Percentiles rank a stretch among this genome's conserved stretches.
Evolutionary conservation across 2,113 vertebrate species (phyloP).

Genomic region (Morone saxatilis): DNA sequence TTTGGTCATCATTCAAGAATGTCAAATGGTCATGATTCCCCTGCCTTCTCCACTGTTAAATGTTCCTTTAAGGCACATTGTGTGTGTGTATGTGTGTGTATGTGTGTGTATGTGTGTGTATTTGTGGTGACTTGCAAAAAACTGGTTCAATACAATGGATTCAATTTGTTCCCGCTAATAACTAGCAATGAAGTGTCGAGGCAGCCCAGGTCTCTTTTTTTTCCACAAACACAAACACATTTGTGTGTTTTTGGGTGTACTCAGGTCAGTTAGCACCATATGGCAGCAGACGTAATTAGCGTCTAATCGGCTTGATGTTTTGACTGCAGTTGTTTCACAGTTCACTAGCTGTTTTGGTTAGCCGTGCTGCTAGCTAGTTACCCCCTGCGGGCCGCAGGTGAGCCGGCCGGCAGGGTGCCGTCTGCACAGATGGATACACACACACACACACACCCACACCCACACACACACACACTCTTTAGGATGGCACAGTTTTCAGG

Average conservation of each 20-base stretch:
- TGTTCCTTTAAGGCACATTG: background rate
- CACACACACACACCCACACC: constrained; percentile 26
- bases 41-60: background rate
- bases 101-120: constrained; percentile 21
- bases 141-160: constrained; percentile 37
- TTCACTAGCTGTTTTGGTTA: constrained; percentile 80
- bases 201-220: constrained; percentile 17
- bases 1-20: constrained; percentile 14
- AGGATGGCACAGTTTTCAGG: constrained; percentile 7
- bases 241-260: constrained; percentile 58
- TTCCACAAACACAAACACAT: constrained; percentile 43
- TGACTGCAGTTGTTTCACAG: constrained; percentile 85
- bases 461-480: constrained; percentile 22
- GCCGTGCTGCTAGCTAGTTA: constrained; percentile 67
- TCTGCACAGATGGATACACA: constrained; percentile 61
- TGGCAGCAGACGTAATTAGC: constrained; percentile 81
- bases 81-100: constrained; percentile 4
- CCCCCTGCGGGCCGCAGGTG: constrained; percentile 72
- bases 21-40: background rate
- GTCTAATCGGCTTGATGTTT: constrained; percentile 81
- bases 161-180: constrained; percentile 45
- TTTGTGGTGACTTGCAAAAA: constrained; percentile 18
- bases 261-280: constrained; percentile 79
- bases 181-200: constrained; percentile 1
- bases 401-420: constrained; percentile 61